Percentiles rank a stretch among this genome's conserved stretches.
These are phyloP conservation scores for Argyresthia albistria DNA, from an alignment of 2,888 invertebrate genomes.

Conservation along the genomic window DNA sequence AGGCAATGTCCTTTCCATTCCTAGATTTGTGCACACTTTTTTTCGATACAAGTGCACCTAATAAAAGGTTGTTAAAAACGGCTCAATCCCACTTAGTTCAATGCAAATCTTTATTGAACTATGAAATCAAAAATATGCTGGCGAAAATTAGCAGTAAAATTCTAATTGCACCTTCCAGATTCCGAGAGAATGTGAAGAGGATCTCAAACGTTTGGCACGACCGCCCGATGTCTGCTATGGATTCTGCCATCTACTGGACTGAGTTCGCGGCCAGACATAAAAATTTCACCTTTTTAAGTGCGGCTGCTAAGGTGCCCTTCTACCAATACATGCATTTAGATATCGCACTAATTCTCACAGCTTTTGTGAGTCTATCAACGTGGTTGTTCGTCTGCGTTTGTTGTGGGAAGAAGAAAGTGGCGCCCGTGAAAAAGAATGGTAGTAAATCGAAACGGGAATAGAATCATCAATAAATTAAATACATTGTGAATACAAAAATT, in stretches of 20 bases:
- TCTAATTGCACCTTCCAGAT: constrained; percentile 30
- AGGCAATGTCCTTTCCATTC: too few relatives aligned
- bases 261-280: constrained; percentile 73
- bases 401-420: constrained; percentile 11
- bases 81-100: too few relatives aligned
- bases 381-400: background rate
- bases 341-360: constrained; percentile 20
- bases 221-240: constrained; percentile 69
- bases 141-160: too few relatives aligned
- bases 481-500: too few relatives aligned
- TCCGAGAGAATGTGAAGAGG: constrained; percentile 48
- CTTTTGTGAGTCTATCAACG: background rate
- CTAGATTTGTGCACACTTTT: too few relatives aligned
- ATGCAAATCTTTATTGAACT: too few relatives aligned
- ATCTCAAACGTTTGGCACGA: constrained; percentile 71
- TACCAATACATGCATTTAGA: constrained; percentile 66
- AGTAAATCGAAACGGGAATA: constrained; percentile 22
- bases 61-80: too few relatives aligned
- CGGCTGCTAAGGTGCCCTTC: constrained; percentile 67
- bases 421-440: constrained; percentile 11
- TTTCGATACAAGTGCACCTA: too few relatives aligned
- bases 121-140: too few relatives aligned
- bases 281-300: constrained; percentile 55
- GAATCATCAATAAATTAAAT: background rate
- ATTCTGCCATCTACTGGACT: constrained; percentile 76